Evolutionary conservation across 2,113 vertebrate species (phyloP).

Genomic region (Gobio gobio): DNA sequence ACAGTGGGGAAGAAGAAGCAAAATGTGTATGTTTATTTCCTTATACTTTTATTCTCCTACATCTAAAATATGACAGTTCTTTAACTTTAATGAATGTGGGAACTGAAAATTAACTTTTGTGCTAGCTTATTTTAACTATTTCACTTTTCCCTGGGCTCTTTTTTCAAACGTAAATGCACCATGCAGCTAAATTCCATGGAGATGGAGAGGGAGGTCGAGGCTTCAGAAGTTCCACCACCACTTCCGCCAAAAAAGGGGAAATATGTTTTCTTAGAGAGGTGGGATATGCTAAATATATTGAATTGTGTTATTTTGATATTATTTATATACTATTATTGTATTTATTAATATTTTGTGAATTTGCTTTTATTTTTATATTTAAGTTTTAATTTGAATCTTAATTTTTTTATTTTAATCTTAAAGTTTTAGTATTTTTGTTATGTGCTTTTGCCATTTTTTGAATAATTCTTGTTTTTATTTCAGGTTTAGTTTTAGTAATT

Average conservation of each 20-base stretch:
- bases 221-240: background rate
- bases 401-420: background rate
- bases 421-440: no score
- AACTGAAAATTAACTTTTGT: background rate
- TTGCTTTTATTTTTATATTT: background rate
- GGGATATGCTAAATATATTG: background rate
- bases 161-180: background rate
- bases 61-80: background rate
- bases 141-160: background rate
- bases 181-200: background rate
- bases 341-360: background rate
- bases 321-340: background rate
- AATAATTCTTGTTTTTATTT: background rate
- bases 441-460: no score
- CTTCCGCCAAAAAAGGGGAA: conserved; percentile 9
- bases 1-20: background rate
- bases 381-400: background rate
- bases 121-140: background rate
- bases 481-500: background rate
- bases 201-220: background rate
- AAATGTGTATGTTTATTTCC: conserved; percentile 11
- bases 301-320: background rate
- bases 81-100: background rate
- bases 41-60: background rate
- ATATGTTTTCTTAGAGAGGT: conserved; percentile 30